Evolutionary conservation across 1,140 invertebrate species (phyloP).

Genomic region (Coenobita brevimanus): DNA sequence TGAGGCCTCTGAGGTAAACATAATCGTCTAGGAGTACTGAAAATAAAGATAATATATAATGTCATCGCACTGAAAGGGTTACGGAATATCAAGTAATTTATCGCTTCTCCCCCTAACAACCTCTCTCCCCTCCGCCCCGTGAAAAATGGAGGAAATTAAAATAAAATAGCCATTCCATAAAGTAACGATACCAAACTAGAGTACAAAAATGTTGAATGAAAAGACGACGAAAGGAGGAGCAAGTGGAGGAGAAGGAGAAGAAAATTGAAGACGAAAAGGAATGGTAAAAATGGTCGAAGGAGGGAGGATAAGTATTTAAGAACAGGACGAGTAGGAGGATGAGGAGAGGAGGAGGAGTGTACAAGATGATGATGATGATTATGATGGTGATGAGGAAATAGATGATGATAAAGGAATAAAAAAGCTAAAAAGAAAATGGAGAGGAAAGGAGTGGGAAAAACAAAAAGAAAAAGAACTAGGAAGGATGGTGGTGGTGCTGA

Average conservation of each 20-base stretch:
- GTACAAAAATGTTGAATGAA: no score
- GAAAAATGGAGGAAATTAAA: no score
- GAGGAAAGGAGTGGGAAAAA: constrained; percentile 5
- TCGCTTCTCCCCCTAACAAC: no score
- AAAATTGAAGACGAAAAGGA: neutral
- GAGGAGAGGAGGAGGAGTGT: neutral
- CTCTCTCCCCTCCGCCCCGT: no score
- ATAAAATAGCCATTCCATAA: no score
- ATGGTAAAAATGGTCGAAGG: neutral
- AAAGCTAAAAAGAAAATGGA: neutral
- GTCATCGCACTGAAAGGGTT: no score
- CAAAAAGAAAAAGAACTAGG: constrained; percentile 20
- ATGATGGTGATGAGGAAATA: neutral
- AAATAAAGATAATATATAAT: no score
- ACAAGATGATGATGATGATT: neutral
- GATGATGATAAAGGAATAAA: neutral
- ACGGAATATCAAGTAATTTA: no score
- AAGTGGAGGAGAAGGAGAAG: neutral
- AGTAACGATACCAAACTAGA: no score
- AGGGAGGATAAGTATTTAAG: neutral
- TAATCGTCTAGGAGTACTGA: no score
- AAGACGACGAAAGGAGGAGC: no score
- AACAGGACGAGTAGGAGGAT: neutral
- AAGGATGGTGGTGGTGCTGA: neutral
- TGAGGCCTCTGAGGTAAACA: no score